Evolutionary conservation across 2,797 vertebrate genomes (phyloP).

Genomic region (Sebastes hubbsi): DNA sequence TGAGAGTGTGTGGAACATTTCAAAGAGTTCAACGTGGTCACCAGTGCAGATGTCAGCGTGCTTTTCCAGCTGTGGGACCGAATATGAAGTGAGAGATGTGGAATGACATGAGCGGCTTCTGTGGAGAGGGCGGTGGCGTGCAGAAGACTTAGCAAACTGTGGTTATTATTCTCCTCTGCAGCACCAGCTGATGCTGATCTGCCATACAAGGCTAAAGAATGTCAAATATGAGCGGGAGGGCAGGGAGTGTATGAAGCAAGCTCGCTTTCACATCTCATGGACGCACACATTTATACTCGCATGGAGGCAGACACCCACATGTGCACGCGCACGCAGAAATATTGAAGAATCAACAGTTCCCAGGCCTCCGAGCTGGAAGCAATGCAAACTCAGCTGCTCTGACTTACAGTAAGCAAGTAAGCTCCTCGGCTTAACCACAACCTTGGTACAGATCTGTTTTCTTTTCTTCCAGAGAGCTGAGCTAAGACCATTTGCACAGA

Average conservation of each 20-base stretch:
- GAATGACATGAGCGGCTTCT: constrained; percentile 7
- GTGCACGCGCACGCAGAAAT: constrained; percentile 19
- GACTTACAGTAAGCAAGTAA: constrained; percentile 63
- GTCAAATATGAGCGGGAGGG: constrained; percentile 62
- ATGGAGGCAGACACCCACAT: not conserved
- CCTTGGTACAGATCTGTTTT: constrained; percentile 51
- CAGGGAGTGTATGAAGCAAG: constrained; percentile 23
- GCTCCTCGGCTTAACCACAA: constrained; percentile 55
- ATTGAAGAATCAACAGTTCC: constrained; percentile 68
- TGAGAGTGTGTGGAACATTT: not conserved
- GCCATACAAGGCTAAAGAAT: constrained; percentile 80
- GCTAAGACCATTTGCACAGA: constrained; percentile 27
- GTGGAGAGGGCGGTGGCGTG: constrained; percentile 25
- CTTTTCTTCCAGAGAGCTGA: constrained; percentile 37
- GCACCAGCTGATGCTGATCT: constrained; percentile 62
- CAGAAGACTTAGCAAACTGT: constrained; percentile 22
- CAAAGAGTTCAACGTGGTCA: not conserved
- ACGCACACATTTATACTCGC: not conserved
- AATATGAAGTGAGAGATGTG: constrained; percentile 1
- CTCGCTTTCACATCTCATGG: constrained; percentile 2
- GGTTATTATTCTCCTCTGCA: constrained; percentile 56
- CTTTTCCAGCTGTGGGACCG: constrained; percentile 44
- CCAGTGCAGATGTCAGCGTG: not conserved
- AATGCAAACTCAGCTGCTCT: constrained; percentile 70
- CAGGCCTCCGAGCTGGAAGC: constrained; percentile 50